These are phyloP conservation scores for Caenorhabditis sp. DNA, from an alignment of 2,888 invertebrate species.

Conservation along the genomic window DNA sequence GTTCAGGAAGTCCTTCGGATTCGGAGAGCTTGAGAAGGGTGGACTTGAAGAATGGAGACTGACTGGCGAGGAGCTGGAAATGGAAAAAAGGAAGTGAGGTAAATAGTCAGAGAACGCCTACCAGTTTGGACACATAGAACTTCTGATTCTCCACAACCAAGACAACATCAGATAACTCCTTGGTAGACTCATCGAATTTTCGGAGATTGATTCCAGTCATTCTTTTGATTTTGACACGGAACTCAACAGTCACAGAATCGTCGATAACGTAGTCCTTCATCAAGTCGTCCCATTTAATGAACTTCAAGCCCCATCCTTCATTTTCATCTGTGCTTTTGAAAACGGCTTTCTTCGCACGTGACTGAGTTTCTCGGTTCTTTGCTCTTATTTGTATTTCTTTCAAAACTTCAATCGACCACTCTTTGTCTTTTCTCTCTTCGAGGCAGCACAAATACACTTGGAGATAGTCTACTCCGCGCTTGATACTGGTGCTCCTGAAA, in stretches of 20 bases:
- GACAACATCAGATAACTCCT: background rate
- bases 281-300: background rate
- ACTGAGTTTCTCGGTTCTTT: too few relatives aligned
- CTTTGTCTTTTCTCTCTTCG: too few relatives aligned
- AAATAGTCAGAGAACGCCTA: background rate
- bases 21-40: too few relatives aligned
- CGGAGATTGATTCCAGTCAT: background rate
- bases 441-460: too few relatives aligned
- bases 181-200: background rate
- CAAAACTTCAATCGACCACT: too few relatives aligned
- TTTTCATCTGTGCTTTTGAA: too few relatives aligned
- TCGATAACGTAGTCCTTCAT: background rate
- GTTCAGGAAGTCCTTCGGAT: background rate
- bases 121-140: background rate
- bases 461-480: too few relatives aligned
- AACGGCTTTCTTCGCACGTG: too few relatives aligned
- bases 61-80: background rate
- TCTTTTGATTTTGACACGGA: background rate
- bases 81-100: background rate
- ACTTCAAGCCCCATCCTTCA: too few relatives aligned
- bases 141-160: conserved; percentile 18
- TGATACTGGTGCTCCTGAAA: too few relatives aligned
- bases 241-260: background rate
- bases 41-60: conserved; percentile 1
- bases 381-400: too few relatives aligned